These are phyloP conservation scores for Heterodera carotae DNA, from an alignment of 1,140 invertebrate species.

Conservation along the genomic window DNA sequence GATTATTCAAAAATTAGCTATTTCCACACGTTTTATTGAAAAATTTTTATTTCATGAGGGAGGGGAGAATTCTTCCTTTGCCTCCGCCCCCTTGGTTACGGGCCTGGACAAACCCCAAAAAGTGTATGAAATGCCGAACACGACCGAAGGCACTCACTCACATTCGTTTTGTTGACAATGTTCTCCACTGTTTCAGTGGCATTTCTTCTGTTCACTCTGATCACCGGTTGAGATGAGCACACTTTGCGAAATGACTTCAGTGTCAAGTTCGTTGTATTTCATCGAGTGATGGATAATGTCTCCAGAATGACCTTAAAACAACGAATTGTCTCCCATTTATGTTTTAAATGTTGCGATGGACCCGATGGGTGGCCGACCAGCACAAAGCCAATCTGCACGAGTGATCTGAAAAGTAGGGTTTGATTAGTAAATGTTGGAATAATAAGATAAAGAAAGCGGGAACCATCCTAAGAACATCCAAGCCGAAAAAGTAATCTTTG, in stretches of 20 bases:
- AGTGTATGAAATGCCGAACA: not conserved
- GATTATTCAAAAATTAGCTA: no score
- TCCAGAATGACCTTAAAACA: not conserved
- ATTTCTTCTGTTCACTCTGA: conserved; percentile 18
- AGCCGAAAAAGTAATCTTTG: no score
- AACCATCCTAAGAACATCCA: not conserved
- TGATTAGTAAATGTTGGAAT: no score
- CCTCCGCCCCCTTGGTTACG: no score
- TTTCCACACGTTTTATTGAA: no score
- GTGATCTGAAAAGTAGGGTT: not conserved
- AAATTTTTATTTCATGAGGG: no score
- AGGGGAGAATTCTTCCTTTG: no score
- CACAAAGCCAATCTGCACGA: conserved; percentile 16
- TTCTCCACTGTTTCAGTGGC: conserved; percentile 43
- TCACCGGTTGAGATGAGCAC: conserved; percentile 34
- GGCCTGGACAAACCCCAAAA: not conserved
- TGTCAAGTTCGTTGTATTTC: conserved; percentile 33
- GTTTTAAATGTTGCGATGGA: conserved; percentile 6
- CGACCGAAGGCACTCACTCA: conserved; percentile 24
- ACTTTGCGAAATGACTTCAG: conserved; percentile 46
- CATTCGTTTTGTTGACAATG: conserved; percentile 48
- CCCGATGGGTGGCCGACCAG: conserved; percentile 29
- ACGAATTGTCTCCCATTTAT: not conserved
- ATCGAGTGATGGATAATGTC: conserved; percentile 42
- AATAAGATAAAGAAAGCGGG: no score